phyloP scores from a whole-genome alignment of 2,797 vertebrate genomes.

The Sebastolobus alascanus region DNA sequence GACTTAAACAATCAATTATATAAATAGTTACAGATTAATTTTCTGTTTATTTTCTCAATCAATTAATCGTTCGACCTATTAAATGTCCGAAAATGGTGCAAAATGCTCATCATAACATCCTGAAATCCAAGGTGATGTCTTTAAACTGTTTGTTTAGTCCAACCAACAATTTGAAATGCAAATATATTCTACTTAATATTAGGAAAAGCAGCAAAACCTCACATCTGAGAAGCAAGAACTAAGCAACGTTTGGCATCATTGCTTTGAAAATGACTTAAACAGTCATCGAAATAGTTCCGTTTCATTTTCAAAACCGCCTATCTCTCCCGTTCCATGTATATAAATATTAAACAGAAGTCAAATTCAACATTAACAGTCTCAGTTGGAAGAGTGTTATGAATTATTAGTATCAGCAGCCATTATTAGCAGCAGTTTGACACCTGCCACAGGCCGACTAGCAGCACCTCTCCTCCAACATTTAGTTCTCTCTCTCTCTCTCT shows the following conservation, averaged over 20 bases:
- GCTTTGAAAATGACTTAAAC: accelerated
- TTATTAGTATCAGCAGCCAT: neutral
- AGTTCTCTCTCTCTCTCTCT: neutral
- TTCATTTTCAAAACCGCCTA: neutral
- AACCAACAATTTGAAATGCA: too few relatives aligned
- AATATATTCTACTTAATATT: too few relatives aligned
- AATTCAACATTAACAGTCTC: neutral
- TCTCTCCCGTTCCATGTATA: neutral
- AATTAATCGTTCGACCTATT: too few relatives aligned
- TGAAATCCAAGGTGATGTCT: too few relatives aligned
- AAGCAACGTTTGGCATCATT: too few relatives aligned
- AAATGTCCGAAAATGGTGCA: too few relatives aligned
- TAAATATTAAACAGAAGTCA: neutral
- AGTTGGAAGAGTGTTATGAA: neutral
- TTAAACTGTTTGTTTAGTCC: too few relatives aligned
- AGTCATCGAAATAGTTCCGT: too few relatives aligned
- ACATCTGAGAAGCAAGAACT: too few relatives aligned
- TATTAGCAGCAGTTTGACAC: slow-evolving; percentile 16
- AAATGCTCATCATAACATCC: too few relatives aligned
- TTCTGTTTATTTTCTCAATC: too few relatives aligned
- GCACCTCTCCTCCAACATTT: slow-evolving; percentile 4
- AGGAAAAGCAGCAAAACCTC: too few relatives aligned
- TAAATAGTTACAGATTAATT: neutral
- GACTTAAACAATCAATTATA: neutral
- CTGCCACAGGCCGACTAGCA: neutral